Base-by-base conservation (phyloP, 2,888 invertebrate species). In the Rutpela maculata region DNA sequence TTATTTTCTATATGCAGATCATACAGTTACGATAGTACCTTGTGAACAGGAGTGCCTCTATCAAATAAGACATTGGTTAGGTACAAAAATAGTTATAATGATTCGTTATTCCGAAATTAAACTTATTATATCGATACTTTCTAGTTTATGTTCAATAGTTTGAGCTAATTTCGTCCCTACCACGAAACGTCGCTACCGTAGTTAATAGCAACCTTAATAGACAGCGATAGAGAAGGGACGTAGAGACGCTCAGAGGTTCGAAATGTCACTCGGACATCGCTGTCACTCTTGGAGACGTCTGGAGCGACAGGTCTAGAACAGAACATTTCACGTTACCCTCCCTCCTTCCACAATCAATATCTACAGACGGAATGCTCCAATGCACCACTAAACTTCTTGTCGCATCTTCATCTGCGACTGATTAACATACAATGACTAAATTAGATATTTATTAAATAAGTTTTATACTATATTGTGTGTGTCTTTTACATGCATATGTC, bases 261-360 rank as follows among this genome's bases (percentile, higher is more conserved):
- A 80, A 77, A 79, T 80, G 86, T 85, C 84, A 86, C 86, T 85
- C 85, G 85, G 87, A 86, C 87, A 85, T 85, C 86, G 87, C 86
- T 87, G 87, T 87, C 86, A 87, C 85, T 86, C 86, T 86, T 84
- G 84, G 83, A 86, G 85, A 87, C 86, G 86, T 88, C 88, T 85
- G 83, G 83, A 82, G 81, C 84, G 85, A 85, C 87, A 85, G 85
- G 87, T 85, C 81, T 82, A 82, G 82, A 82, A 82, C 83, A 82
- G 81, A 84, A 82, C 78, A 76, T 79, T 78, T 78, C 77, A 81
- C 76, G 79, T 80, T 79, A 77, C 81, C 82, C 78, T 75, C 76
- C 78, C 76, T 62, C 62, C 77, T 78, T 73, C 75, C 70, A 76
- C 74, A 84, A 85, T 85, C 84, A 78, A 85, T 85, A 85, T 56